A percentile compares a stretch with the other conserved stretches of the same genome.
These are phyloP conservation scores for Cremastobaeus sp. DNA, from an alignment of 2,888 invertebrate species.

Conservation along the genomic window DNA sequence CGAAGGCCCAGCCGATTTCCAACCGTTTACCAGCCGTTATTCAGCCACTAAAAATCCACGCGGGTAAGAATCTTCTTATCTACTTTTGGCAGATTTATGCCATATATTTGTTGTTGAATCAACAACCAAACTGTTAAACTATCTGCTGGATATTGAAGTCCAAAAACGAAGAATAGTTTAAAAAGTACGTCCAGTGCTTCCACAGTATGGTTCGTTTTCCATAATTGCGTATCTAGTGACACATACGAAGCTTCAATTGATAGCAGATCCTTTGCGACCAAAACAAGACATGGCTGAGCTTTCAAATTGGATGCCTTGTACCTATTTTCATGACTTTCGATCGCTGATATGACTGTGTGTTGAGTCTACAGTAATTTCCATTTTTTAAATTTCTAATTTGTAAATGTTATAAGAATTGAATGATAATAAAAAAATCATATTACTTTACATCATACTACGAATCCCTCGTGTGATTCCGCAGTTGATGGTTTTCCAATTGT, in stretches of 20 bases:
- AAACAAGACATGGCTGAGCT: not conserved
- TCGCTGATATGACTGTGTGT: not conserved
- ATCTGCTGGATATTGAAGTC: not conserved
- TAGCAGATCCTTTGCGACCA: not conserved
- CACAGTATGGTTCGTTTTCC: not conserved
- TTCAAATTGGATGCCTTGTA: not conserved
- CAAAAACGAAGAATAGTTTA: not conserved
- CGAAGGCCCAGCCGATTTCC: no score
- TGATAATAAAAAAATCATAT: no score
- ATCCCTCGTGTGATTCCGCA: not conserved
- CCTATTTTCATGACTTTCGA: not conserved
- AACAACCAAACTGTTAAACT: conserved; percentile 23
- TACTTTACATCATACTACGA: not conserved
- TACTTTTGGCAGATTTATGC: conserved; percentile 8
- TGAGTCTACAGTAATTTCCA: not conserved
- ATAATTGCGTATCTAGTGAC: not conserved
- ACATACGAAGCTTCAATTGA: not conserved
- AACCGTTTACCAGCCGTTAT: no score
- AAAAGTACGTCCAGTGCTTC: not conserved
- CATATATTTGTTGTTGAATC: conserved; percentile 26
- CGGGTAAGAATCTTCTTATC: conserved; percentile 17
- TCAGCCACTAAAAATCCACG: no score
- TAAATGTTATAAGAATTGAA: no score
- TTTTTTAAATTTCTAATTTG: not conserved
- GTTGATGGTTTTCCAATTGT: not conserved